A percentile compares a stretch with the other conserved stretches of the same genome.
phyloP scores from a whole-genome alignment of 1,140 invertebrate species.

The Agraylea sexmaculata region DNA sequence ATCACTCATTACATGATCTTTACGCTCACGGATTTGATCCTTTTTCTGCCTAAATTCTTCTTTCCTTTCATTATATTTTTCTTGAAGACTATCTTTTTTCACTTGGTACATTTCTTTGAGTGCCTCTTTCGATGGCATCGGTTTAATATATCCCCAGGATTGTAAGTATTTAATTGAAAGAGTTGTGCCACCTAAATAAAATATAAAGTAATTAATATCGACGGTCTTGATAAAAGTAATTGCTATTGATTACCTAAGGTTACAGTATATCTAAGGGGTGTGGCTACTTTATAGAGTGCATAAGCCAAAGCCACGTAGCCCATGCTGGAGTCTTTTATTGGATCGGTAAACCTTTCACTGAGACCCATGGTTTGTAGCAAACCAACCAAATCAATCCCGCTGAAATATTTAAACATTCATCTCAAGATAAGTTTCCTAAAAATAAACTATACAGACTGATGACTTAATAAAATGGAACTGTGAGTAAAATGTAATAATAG shows the following conservation, averaged over 20 bases:
- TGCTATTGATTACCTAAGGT: conserved; percentile 56
- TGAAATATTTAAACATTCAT: conserved; percentile 38
- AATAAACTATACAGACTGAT: too few relatives aligned
- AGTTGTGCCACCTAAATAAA: conserved; percentile 51
- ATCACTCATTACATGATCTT: conserved; percentile 38
- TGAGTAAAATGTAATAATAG: conserved; percentile 6
- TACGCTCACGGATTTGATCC: conserved; percentile 26
- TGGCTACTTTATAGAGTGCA: conserved; percentile 82
- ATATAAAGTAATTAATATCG: not conserved
- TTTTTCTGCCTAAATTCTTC: conserved; percentile 29
- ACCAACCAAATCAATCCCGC: conserved; percentile 76
- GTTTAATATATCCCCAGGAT: conserved; percentile 55
- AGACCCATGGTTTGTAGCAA: conserved; percentile 62
- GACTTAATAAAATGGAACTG: too few relatives aligned
- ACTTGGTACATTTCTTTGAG: conserved; percentile 49
- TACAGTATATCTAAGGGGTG: conserved; percentile 79
- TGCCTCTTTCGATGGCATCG: conserved; percentile 46
- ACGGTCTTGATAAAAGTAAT: not conserved
- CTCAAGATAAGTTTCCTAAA: conserved; percentile 13
- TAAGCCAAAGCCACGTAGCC: conserved; percentile 84
- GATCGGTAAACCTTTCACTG: conserved; percentile 62
- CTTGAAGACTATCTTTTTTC: conserved; percentile 41
- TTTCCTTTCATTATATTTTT: conserved; percentile 32
- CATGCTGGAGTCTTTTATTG: conserved; percentile 61
- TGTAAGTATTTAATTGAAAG: conserved; percentile 55